A percentile compares a stretch with the other conserved stretches of the same genome.
Conservation (phyloP, 2,888 invertebrate species). For the Slavum lentiscoides region DNA sequence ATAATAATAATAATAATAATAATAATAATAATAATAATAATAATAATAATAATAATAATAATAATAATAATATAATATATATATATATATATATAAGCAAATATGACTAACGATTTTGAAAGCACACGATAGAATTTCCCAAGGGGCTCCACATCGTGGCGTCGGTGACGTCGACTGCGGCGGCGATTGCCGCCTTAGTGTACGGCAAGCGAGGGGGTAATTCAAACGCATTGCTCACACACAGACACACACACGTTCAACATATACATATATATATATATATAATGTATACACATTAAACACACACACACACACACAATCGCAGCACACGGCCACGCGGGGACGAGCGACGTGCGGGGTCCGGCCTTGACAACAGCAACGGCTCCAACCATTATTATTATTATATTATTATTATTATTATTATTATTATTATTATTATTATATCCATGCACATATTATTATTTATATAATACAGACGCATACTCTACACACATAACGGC, state of each 20-base stretch:
- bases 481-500: conserved; percentile 9
- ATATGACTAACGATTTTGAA: conserved; percentile 52
- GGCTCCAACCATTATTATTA: conserved; percentile 51
- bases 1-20: no score
- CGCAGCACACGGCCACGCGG: background rate
- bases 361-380: conserved; percentile 52
- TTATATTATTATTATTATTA: conserved; percentile 47
- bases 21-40: no score
- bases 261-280: no score
- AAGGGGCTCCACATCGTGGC: conserved; percentile 37
- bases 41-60: background rate
- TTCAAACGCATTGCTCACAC: conserved; percentile 34
- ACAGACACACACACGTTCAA: background rate
- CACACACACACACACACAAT: background rate
- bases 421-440: conserved; percentile 34
- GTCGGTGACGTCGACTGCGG: conserved; percentile 5
- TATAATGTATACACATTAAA: no score
- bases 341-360: conserved; percentile 12
- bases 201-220: conserved; percentile 25
- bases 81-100: conserved; percentile 22
- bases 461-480: conserved; percentile 42
- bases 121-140: conserved; percentile 51
- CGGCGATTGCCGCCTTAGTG: conserved; percentile 11
- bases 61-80: conserved; percentile 15
- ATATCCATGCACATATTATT: conserved; percentile 46